Evolutionary conservation across 1,140 invertebrate genomes (phyloP).

Genomic region (Drosophila bocqueti): DNA sequence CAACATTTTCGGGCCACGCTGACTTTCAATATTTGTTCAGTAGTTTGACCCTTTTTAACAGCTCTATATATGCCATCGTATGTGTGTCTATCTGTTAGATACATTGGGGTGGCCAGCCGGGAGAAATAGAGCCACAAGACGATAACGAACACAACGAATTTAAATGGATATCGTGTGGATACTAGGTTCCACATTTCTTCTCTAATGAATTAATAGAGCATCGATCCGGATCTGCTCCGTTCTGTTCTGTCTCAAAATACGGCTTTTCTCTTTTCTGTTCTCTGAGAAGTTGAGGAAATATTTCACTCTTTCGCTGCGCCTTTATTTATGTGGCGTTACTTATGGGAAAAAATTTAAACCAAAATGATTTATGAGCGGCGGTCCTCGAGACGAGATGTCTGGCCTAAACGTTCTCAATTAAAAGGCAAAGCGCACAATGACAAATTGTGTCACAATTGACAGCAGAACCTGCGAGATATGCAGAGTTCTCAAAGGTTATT

Average conservation of each 20-base stretch:
- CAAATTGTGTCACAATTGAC: constrained; percentile 65
- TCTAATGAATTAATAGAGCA: constrained; percentile 17
- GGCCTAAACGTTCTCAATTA: constrained; percentile 77
- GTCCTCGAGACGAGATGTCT: constrained; percentile 59
- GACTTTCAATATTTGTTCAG: constrained; percentile 79
- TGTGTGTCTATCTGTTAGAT: constrained; percentile 55
- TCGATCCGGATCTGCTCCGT: constrained; percentile 1
- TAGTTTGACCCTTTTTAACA: constrained; percentile 81
- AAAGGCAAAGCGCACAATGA: constrained; percentile 59
- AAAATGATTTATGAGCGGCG: constrained; percentile 71
- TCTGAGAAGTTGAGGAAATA: constrained; percentile 13
- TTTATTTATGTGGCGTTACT: constrained; percentile 83
- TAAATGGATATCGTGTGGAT: constrained; percentile 4
- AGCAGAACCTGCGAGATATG: constrained; percentile 21
- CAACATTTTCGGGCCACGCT: constrained; percentile 40
- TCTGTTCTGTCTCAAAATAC: neutral
- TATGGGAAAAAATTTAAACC: constrained; percentile 53
- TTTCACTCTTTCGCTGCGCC: constrained; percentile 58
- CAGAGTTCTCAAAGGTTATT: neutral
- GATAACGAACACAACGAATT: constrained; percentile 13
- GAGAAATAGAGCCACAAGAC: constrained; percentile 32
- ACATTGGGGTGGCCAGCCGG: constrained; percentile 47
- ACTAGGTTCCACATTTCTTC: neutral
- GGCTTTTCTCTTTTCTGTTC: neutral
- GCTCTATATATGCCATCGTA: constrained; percentile 60